Conservation (phyloP, 2,113 vertebrate genomes). For the Eulemur rufifrons region DNA sequence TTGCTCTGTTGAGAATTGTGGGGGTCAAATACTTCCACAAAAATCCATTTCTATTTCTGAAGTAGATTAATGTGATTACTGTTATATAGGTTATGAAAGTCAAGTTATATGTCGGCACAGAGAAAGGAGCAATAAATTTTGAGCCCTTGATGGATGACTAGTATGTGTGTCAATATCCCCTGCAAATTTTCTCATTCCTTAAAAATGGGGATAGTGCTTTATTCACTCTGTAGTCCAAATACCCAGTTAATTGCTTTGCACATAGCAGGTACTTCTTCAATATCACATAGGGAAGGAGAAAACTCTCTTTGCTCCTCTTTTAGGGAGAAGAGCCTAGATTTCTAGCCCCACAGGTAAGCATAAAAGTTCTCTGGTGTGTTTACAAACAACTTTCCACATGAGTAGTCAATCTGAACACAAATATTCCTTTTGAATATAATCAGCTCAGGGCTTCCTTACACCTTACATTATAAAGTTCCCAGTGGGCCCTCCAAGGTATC, state of each 20-base stretch:
- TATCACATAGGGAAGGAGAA: neutral
- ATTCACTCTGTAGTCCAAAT: neutral
- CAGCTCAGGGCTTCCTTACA: neutral
- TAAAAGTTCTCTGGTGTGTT: neutral
- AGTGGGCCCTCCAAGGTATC: neutral
- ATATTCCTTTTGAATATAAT: neutral
- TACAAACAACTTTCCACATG: accelerated
- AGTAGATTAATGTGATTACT: neutral
- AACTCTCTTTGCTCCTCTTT: neutral
- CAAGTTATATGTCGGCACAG: neutral
- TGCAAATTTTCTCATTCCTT: neutral
- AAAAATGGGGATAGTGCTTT: neutral
- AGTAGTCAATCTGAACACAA: neutral
- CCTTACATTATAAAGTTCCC: neutral
- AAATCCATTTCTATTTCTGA: neutral
- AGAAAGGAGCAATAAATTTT: neutral
- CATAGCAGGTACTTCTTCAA: neutral
- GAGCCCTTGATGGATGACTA: neutral
- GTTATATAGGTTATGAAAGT: neutral
- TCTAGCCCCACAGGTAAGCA: neutral
- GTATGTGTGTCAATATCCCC: neutral
- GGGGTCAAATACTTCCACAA: neutral
- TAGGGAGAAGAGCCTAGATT: neutral
- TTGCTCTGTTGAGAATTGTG: neutral
- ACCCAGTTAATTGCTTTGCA: neutral